These are phyloP conservation scores for Cariama cristata DNA, from an alignment of 2,113 vertebrate species.

Conservation along the genomic window DNA sequence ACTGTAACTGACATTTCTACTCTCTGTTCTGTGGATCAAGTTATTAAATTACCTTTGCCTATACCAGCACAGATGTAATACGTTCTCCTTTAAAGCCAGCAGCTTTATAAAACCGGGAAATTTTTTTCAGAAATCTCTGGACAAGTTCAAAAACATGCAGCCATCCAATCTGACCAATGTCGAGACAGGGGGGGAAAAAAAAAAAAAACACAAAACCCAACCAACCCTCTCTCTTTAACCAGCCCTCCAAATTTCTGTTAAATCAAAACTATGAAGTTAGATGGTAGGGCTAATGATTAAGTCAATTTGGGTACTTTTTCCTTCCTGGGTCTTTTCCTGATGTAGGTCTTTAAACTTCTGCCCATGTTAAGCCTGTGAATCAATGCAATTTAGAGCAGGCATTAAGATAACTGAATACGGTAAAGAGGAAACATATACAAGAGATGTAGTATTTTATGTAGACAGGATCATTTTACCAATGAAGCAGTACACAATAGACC, in stretches of 20 bases:
- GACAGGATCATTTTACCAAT: not conserved
- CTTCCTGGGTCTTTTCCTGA: conserved; percentile 12
- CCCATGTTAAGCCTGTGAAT: conserved; percentile 22
- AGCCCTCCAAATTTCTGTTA: conserved; percentile 1
- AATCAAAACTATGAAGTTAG: conserved; percentile 37
- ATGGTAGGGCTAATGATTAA: conserved; percentile 62
- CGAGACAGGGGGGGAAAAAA: not conserved
- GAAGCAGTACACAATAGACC: not conserved
- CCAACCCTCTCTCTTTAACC: not conserved
- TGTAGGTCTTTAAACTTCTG: conserved; percentile 54
- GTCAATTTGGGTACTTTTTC: conserved; percentile 32
- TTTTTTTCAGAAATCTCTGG: not conserved
- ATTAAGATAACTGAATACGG: conserved; percentile 41
- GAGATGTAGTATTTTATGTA: not conserved
- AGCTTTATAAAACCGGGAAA: not conserved
- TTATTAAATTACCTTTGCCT: not conserved
- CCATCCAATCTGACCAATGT: not conserved
- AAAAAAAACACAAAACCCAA: not conserved
- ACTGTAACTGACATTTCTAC: conserved; percentile 33
- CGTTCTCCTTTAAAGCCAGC: not conserved
- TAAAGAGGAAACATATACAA: conserved; percentile 35
- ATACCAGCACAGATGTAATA: not conserved
- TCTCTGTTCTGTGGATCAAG: not conserved
- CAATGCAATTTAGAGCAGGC: conserved; percentile 9
- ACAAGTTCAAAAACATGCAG: not conserved